A percentile compares a stretch with the other conserved stretches of the same genome.
Conservation (phyloP, 2,888 invertebrate genomes). For the Meghimatium bilineatum region DNA sequence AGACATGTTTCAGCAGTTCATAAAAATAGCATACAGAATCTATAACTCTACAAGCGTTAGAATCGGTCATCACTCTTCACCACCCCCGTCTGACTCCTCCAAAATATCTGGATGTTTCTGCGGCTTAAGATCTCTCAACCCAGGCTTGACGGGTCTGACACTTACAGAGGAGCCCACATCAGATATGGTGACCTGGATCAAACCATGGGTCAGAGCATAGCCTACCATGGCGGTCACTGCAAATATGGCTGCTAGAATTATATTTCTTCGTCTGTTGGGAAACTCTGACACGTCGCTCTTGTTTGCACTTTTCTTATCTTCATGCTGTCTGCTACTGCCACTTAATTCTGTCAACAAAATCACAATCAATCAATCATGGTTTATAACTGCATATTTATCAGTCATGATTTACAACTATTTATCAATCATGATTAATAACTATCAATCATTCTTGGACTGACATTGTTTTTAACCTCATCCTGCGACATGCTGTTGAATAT, state of each 20-base stretch:
- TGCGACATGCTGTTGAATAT: no score
- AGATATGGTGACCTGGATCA: slow-evolving; percentile 58
- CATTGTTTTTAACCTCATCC: no score
- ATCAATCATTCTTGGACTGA: no score
- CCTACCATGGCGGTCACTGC: slow-evolving; percentile 71
- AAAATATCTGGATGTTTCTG: slow-evolving; percentile 1
- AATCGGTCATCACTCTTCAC: background rate
- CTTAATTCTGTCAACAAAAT: slow-evolving; percentile 35
- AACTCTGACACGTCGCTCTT: slow-evolving; percentile 64
- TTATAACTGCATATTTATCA: no score
- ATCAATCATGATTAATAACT: no score
- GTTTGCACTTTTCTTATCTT: slow-evolving; percentile 43
- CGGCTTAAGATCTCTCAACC: background rate
- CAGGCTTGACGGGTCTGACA: background rate
- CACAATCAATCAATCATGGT: background rate
- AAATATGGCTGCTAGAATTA: slow-evolving; percentile 72
- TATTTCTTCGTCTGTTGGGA: slow-evolving; percentile 71
- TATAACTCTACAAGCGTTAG: background rate
- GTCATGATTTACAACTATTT: no score
- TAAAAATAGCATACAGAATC: background rate
- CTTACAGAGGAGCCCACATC: background rate
- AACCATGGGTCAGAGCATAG: slow-evolving; percentile 70
- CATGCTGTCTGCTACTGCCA: slow-evolving; percentile 58
- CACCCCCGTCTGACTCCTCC: background rate
- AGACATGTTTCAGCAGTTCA: background rate